Percentiles rank a stretch among this genome's conserved stretches.
Evolutionary conservation across 1,140 invertebrate genomes (phyloP).

Genomic region (Saxidomus purpurata): DNA sequence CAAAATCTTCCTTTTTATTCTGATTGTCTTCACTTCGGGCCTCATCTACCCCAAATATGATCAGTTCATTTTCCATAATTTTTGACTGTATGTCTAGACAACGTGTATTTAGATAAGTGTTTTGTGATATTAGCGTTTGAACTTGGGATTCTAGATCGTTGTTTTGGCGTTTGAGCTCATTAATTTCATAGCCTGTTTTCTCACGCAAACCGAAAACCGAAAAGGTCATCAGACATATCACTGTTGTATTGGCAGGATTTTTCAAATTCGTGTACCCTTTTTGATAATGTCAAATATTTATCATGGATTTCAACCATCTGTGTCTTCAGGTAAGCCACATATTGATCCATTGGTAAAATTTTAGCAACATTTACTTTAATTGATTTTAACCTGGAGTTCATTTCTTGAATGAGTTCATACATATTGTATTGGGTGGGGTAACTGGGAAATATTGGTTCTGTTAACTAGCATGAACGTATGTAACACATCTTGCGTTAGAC

Average conservation of each 20-base stretch:
- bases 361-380: not conserved
- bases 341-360: not conserved
- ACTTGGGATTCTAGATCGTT: not conserved
- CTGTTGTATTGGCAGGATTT: slow-evolving; percentile 3
- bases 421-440: too few species aligned
- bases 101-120: too few species aligned
- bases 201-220: not conserved
- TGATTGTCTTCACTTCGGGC: not conserved
- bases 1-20: not conserved
- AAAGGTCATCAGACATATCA: not conserved
- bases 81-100: slow-evolving; percentile 19
- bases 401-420: too few species aligned
- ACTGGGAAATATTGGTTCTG: too few species aligned
- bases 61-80: slow-evolving; percentile 11
- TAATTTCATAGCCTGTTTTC: not conserved
- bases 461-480: too few species aligned
- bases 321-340: not conserved
- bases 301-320: not conserved
- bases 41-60: slow-evolving; percentile 13
- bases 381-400: slow-evolving; percentile 20
- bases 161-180: not conserved
- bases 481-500: too few species aligned
- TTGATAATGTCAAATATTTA: not conserved
- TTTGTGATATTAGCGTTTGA: not conserved
- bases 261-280: not conserved